These are phyloP conservation scores for Listronotus bonariensis DNA, from an alignment of 1,140 invertebrate species.

Conservation along the genomic window DNA sequence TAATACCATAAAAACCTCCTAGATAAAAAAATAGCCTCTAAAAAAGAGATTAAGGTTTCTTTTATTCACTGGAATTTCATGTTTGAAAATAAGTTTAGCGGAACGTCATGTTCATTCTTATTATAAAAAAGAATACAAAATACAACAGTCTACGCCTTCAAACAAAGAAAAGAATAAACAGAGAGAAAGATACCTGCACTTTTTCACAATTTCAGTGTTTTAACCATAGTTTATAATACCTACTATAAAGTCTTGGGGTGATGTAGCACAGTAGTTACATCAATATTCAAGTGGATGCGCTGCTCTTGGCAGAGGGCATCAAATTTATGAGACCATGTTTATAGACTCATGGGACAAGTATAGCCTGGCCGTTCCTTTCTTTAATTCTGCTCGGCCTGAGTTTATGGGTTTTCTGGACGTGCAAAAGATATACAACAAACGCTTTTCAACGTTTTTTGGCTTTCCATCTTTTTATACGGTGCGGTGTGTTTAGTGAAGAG, in stretches of 20 bases:
- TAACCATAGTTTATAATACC: constrained; percentile 39
- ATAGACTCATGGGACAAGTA: constrained; percentile 43
- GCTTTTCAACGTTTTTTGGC: constrained; percentile 9
- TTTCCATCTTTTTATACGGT: neutral
- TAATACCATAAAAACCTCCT: no score
- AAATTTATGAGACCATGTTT: constrained; percentile 49
- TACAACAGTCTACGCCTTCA: neutral
- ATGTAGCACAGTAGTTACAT: constrained; percentile 45
- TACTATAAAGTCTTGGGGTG: constrained; percentile 36
- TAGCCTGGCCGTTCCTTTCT: constrained; percentile 44
- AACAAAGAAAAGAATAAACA: constrained; percentile 8
- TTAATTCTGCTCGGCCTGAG: constrained; percentile 38
- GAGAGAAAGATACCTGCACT: neutral
- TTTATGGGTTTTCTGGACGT: constrained; percentile 44
- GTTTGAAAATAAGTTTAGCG: no score
- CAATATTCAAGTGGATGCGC: constrained; percentile 46
- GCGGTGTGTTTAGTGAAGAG: no score
- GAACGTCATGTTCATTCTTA: no score
- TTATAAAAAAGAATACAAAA: no score
- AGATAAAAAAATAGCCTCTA: no score
- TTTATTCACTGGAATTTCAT: no score
- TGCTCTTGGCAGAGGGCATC: constrained; percentile 40
- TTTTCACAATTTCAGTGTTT: constrained; percentile 25
- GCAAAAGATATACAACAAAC: constrained; percentile 40
- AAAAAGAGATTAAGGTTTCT: no score